Base-by-base conservation (phyloP, 2,797 vertebrate species). In the Philypnodon macrostomus region DNA sequence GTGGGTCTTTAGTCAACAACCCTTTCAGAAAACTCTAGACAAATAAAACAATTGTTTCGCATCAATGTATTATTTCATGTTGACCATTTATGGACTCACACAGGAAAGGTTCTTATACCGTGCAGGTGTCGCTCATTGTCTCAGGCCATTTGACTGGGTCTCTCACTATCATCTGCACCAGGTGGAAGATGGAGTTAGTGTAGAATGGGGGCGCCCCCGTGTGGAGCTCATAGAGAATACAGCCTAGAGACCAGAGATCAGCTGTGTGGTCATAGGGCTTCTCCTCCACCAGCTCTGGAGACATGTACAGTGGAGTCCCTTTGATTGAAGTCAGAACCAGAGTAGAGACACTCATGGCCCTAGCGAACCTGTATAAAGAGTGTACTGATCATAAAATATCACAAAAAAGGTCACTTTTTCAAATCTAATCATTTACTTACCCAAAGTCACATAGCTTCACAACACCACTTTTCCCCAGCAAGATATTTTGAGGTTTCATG, bases 361-460 rank as follows among this genome's bases (percentile, higher is more conserved):
- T 90, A 3, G 97, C 96, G 90, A 98, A 99, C 34, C 96, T 99
- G 59, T 1, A 29, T 24, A 3, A n/a, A 41, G 12, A 50, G 8
- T n/a, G 27, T 27, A 35, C 47, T 23, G 57, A 44, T 30, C 39
- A 44, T 10, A 14, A 8, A 16, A n/a, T n/a, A n/a, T n/a, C n/a
- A 2, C 16, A 35, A 9, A 16, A 7, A 1, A 17, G 2, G 7
- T 9, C 9, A 18, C 4, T 13, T 33, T 14, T 33, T 13, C n/a
- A 33, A 33, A 13, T 14, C n/a, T n/a, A n/a, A n/a, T n/a, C n/a
- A 2, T 45, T 34, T 23, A 81, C 92, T 26, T 68, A 99, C 97
- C 97, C 96, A 40, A 98, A 99, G 84, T 99, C 97, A 77, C 97
- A 99, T 42, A 99, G 93, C 61, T 99, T 98, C 60, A 99, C 87